Evolutionary conservation across 2,797 vertebrate species (phyloP), one percentile per base, ranked within the genome.

Genomic region (Anguilla megastoma): DNA sequence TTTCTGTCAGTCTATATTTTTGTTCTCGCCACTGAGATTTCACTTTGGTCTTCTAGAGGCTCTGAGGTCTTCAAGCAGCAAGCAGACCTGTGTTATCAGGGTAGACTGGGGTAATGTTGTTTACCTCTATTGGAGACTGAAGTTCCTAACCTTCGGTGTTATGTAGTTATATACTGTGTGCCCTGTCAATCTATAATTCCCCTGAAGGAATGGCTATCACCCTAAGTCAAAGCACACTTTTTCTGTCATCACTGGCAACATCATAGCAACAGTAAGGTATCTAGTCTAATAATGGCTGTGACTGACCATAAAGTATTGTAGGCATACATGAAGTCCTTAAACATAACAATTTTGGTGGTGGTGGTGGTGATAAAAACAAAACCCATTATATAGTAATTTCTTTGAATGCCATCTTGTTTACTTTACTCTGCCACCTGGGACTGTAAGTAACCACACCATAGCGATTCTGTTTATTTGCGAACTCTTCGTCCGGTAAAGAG

Each of bases 401-500:
- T 52, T 52, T 52, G 50, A 52, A 88, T 86, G 86, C 56, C 74
- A 79, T 86, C 58, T 88, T 83, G 82, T 89, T 91, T 89, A 89
- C 90, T 92, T 91, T 90, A 85, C 89, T 85, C 85, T 86, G 89
- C 90, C 92, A 87, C 83, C 56, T 58, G 91, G 92, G 88, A 90
- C 85, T 52, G 74, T 60, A 74, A 84, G 89, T 90, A 89, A 90
- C 33, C 36, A 88, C 89, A 90, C 91, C 89, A 91, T 91, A 89
- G 89, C 88, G 88, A 91, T 90, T 91, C 89, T 89, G 93, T 94
- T 94, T 93, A 93, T 93, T 94, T 92, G 91, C 91, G 91, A 92
- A 91, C 86, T 88, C 86, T 91, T 90, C 84, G 71, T 89, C 86
- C 69, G 89, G 94, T 95, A 94, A 94, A 95, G 96, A 95, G 92